Percentiles rank a stretch among this genome's conserved stretches.
Conservation (phyloP, 2,797 vertebrate genomes). For the Brotula barbata region DNA sequence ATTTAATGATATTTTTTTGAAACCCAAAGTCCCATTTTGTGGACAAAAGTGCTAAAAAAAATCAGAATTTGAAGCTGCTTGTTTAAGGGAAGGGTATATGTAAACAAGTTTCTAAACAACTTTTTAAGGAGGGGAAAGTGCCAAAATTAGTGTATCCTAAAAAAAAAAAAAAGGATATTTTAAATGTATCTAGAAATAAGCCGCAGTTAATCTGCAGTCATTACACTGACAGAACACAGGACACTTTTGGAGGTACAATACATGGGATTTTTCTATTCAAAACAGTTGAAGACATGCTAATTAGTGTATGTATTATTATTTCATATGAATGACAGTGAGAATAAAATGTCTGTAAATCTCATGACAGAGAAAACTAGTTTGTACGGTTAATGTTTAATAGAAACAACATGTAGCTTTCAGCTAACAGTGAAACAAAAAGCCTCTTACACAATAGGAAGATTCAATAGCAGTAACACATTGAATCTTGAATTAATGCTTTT, state of each 20-base stretch:
- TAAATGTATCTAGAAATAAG: conserved; percentile 34
- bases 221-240: conserved; percentile 15
- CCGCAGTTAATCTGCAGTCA: conserved; percentile 29
- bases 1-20: too few relatives aligned
- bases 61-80: conserved; percentile 36
- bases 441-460: too few relatives aligned
- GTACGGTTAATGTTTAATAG: background rate
- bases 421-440: background rate
- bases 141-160: conserved; percentile 57
- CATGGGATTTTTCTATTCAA: too few relatives aligned
- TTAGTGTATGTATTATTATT: too few relatives aligned
- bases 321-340: too few relatives aligned
- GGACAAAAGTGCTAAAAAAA: conserved; percentile 20
- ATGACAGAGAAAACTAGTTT: background rate
- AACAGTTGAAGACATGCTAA: too few relatives aligned
- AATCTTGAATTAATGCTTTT: too few relatives aligned
- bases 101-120: conserved; percentile 53
- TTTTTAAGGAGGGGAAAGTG: too few relatives aligned
- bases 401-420: background rate
- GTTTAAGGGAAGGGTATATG: conserved; percentile 65
- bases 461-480: too few relatives aligned
- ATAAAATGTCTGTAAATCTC: too few relatives aligned
- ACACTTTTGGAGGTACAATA: conserved; percentile 18
- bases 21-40: conserved; percentile 20
- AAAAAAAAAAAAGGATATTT: conserved; percentile 36